Evolutionary conservation across 64 coral and sea anemone genomes (phyloP).

Genomic region (Stichodactyla mertensii): DNA sequence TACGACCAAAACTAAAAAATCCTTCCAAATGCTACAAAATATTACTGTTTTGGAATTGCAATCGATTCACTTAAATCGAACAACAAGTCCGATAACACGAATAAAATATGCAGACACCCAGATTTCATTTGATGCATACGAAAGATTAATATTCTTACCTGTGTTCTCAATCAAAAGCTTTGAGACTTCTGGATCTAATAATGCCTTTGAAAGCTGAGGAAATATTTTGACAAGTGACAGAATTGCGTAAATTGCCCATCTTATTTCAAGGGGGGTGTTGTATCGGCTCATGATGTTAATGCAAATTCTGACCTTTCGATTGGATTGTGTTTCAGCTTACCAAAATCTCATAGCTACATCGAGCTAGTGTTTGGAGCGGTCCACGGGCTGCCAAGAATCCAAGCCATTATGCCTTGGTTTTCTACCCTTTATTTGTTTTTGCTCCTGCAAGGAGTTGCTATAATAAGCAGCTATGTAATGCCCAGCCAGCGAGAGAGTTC

Average conservation of each 20-base stretch:
- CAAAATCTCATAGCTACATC: not conserved
- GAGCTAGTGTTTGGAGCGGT: not conserved
- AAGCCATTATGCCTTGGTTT: slow-evolving; percentile 28
- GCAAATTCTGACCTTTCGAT: not conserved
- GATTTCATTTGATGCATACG: no score
- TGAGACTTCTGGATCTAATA: no score
- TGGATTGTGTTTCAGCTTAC: not conserved
- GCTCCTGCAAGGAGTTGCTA: not conserved
- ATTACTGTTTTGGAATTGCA: no score
- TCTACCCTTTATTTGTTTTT: not conserved
- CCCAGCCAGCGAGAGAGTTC: not conserved
- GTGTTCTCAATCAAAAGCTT: no score
- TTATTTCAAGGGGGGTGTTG: not conserved
- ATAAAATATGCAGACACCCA: no score
- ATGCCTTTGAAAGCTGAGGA: not conserved
- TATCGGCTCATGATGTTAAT: not conserved
- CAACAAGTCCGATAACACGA: no score
- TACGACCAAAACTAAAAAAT: no score
- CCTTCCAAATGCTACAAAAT: no score
- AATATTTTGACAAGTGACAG: not conserved
- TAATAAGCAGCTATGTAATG: slow-evolving; percentile 3
- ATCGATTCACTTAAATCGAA: no score
- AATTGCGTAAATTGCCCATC: not conserved
- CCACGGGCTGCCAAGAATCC: not conserved
- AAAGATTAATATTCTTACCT: no score